Evolutionary conservation across 2,888 invertebrate species (phyloP).

Genomic region (Dromius quadrimaculatus): DNA sequence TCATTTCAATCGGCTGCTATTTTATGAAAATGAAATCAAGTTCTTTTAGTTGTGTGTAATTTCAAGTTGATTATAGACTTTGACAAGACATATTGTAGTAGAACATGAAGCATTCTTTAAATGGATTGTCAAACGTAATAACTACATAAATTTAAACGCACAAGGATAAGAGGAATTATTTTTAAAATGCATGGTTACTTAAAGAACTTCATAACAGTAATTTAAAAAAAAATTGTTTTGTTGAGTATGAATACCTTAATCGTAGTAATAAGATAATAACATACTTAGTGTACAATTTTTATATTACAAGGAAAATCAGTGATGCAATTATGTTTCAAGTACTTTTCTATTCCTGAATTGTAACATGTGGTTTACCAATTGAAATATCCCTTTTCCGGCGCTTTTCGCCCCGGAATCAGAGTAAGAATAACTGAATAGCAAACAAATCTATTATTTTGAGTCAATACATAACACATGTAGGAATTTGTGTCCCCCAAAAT

Average conservation of each 20-base stretch:
- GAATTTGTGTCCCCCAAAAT: slow-evolving; percentile 41
- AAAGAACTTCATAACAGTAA: too few relatives aligned
- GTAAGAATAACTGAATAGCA: slow-evolving; percentile 17
- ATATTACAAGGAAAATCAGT: too few relatives aligned
- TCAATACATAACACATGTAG: slow-evolving; percentile 39
- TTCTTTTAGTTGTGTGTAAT: slow-evolving; percentile 7
- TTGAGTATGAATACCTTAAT: too few relatives aligned
- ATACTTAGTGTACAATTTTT: too few relatives aligned
- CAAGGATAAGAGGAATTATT: neutral
- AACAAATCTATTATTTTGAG: slow-evolving; percentile 38
- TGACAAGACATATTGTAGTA: slow-evolving; percentile 16
- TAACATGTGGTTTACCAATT: neutral
- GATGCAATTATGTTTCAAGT: too few relatives aligned
- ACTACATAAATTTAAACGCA: slow-evolving; percentile 2
- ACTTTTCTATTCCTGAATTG: too few relatives aligned
- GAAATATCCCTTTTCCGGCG: slow-evolving; percentile 15
- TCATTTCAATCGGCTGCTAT: neutral
- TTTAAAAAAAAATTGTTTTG: too few relatives aligned
- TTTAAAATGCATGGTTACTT: neutral
- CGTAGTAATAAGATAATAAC: too few relatives aligned
- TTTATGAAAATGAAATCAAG: slow-evolving; percentile 16
- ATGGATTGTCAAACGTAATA: slow-evolving; percentile 21
- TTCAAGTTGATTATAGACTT: slow-evolving; percentile 22
- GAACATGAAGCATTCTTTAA: slow-evolving; percentile 10
- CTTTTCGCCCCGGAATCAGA: neutral